phyloP scores from a whole-genome alignment of 2,888 invertebrate genomes.

The Apamea crenata region DNA sequence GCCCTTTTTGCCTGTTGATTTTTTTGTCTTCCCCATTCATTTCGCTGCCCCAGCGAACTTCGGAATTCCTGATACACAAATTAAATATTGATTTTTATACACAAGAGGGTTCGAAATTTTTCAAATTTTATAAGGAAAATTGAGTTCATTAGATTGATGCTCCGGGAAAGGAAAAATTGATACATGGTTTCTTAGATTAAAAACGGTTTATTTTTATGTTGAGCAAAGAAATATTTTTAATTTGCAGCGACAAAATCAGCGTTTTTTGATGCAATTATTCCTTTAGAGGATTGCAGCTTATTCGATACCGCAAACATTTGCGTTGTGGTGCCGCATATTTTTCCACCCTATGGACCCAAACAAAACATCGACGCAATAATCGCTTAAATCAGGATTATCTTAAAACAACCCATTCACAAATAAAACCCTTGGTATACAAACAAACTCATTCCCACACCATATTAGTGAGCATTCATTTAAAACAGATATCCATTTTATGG shows the following conservation, averaged over 20 bases:
- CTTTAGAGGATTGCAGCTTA: too few relatives aligned
- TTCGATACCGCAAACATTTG: background rate
- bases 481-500: slow-evolving; percentile 70
- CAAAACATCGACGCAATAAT: background rate
- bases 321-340: background rate
- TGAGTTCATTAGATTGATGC: slow-evolving; percentile 63
- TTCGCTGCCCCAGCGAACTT: slow-evolving; percentile 73
- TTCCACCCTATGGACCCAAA: background rate
- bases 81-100: slow-evolving; percentile 72
- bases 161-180: slow-evolving; percentile 52
- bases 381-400: slow-evolving; percentile 28
- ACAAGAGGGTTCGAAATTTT: slow-evolving; percentile 54
- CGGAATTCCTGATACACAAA: slow-evolving; percentile 71
- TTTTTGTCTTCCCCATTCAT: slow-evolving; percentile 78
- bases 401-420: slow-evolving; percentile 32
- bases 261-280: background rate
- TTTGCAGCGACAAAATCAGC: background rate
- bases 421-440: slow-evolving; percentile 42
- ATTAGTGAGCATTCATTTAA: slow-evolving; percentile 68
- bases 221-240: slow-evolving; percentile 2
- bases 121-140: slow-evolving; percentile 61
- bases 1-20: slow-evolving; percentile 71
- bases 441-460: slow-evolving; percentile 51
- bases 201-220: slow-evolving; percentile 31
- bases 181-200: slow-evolving; percentile 46